Base-by-base conservation (phyloP, 2,888 invertebrate genomes). In the Apocheima hispidaria region DNA sequence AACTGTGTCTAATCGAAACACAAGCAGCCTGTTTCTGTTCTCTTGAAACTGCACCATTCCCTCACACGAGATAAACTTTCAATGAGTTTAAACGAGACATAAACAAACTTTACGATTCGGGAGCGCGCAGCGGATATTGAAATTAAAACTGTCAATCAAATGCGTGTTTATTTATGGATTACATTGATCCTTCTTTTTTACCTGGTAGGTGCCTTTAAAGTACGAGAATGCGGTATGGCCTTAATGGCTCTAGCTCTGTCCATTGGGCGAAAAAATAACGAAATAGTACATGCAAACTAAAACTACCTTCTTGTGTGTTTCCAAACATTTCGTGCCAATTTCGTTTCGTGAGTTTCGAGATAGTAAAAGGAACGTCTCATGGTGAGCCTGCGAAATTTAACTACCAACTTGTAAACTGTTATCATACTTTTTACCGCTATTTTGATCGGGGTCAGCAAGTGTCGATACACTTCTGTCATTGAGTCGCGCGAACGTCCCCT, bases 391-490 rank as follows among this genome's bases (percentile, higher is more conserved):
- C 4, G 20, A 18, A 38, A 20, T 2, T 38, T 1, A 20, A 18
- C 38, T 10, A 18, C n/a, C 38, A 18, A 20, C 14, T 14, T 43
- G 2, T 44, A 41, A 41, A 28, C 54, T 28, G 38, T 16, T 55
- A 48, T 55, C 35, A 16, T 1, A 21, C 16, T 54, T 44, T 51
- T 51, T 36, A 38, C 46, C 43, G 33, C 10, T 9, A 18, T 30
- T 48, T 16, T 52, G 35, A 35, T 20, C 33, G 41, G 50, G 69
- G 70, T 58, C 51, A 46, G 68, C 66, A 64, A 53, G 49, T 28
- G 30, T n/a, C 23, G 72, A 75, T 75, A 75, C 69, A 68, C 71
- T 67, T 50, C 41, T 67, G 68, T 49, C 68, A 56, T 70, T 69
- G 50, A 59, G 49, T 18, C 35, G 36, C 9, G 18, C 46, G 18